These are phyloP conservation scores for Torymus aiolomorphi DNA, from an alignment of 2,888 invertebrate species.

Conservation along the genomic window DNA sequence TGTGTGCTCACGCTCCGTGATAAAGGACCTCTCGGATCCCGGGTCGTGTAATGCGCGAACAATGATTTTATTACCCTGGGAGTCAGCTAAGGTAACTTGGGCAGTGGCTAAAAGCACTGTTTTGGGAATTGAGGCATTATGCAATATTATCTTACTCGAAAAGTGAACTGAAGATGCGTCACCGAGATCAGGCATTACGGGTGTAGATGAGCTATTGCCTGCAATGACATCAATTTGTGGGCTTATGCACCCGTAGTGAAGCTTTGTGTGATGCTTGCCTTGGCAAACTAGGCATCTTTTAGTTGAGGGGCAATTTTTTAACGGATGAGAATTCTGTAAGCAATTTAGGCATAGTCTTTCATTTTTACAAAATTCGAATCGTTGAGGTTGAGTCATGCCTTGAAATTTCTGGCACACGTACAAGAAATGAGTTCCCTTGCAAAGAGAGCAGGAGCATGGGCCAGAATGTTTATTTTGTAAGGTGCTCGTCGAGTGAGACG, in stretches of 20 bases:
- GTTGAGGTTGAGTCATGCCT: neutral
- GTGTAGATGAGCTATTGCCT: too few species aligned
- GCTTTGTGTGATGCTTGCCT: neutral
- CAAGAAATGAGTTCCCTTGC: neutral
- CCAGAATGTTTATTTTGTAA: neutral
- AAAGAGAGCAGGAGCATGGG: neutral
- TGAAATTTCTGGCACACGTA: neutral
- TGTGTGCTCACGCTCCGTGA: neutral
- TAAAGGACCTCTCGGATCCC: neutral
- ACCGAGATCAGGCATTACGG: neutral
- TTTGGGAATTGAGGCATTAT: neutral
- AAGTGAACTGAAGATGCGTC: neutral
- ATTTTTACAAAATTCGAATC: neutral
- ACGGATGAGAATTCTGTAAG: neutral
- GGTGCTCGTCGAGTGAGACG: neutral
- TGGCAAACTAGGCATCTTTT: neutral
- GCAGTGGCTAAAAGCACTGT: conserved; percentile 12
- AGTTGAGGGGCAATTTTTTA: neutral
- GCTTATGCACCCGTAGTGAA: too few species aligned
- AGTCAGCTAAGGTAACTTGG: neutral
- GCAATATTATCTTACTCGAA: neutral
- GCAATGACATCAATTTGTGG: too few species aligned
- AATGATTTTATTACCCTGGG: neutral
- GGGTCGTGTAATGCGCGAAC: conserved; percentile 23
- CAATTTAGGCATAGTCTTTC: conserved; percentile 13